Evolutionary conservation across 2,888 invertebrate genomes (phyloP), one percentile per base, ranked within the genome.

Genomic region (Scaptomyza parva): DNA sequence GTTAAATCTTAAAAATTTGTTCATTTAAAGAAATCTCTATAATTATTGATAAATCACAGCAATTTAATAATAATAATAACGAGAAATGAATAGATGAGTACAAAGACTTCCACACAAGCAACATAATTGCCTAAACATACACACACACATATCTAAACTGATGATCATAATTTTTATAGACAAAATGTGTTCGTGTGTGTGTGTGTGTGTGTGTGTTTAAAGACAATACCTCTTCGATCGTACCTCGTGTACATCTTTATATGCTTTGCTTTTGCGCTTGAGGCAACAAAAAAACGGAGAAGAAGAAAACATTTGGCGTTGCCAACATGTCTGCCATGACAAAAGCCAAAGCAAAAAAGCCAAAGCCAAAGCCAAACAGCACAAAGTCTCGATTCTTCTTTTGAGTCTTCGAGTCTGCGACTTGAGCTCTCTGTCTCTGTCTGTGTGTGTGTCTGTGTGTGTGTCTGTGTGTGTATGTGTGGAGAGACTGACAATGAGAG

Each of bases 241-340:
- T 60, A 65, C 65, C 73, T 74, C 70, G 70, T 66, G 65, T 75
- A 73, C 73, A 70, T 74, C 70, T 75, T 69, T 73, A 84, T 82
- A 65, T 69, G 67, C 57, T 66, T 51, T 71, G 66, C 50, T 60
- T 37, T 37, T 37, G 8, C 17, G 72, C 80, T 64, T 45, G 50
- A 67, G 86, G 72, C 82, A 37, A 64, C 48, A 35, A 43, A 45
- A 28, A 17, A 5, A 11, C 55, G 14, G 52, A 71, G 39, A 55
- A 24, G 52, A 71, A 50, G 80, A 71, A 70, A 86, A 81, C 72
- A 77, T 76, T 86, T 85, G 75, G 76, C 82, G 88, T 83, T 86
- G 85, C 85, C 85, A 85, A 83, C 76, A 80, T 83, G 85, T 85
- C 85, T 85, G 86, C 86, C 88, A 80, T 78, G 86, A 88, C 79